Evolutionary conservation across 2,888 invertebrate species (phyloP).

Genomic region (Agrochola lychnidis): DNA sequence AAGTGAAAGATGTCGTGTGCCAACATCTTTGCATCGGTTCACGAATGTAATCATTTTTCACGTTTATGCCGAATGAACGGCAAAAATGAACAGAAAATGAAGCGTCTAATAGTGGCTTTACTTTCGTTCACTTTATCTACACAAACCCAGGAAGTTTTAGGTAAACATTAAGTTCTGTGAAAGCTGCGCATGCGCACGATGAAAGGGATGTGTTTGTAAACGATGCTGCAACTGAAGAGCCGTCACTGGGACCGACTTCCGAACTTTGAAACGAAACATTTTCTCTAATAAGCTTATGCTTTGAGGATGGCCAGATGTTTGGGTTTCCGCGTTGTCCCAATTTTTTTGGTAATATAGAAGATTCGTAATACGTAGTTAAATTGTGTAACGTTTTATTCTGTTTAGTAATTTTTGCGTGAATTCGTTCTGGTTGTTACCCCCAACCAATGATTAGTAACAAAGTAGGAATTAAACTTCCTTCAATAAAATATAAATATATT

Average conservation of each 20-base stretch:
- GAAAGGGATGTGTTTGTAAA: constrained; percentile 76
- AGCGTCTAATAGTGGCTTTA: neutral
- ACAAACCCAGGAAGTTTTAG: constrained; percentile 75
- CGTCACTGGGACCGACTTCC: constrained; percentile 45
- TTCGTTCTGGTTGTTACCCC: no score
- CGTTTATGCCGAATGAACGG: neutral
- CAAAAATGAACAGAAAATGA: neutral
- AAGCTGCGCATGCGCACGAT: constrained; percentile 71
- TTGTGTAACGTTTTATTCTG: neutral
- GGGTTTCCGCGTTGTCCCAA: constrained; percentile 23
- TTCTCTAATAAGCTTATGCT: constrained; percentile 30
- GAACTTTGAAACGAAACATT: constrained; percentile 56
- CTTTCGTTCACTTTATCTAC: constrained; percentile 63
- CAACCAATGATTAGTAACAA: no score
- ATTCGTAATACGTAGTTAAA: neutral
- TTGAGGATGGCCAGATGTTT: constrained; percentile 56
- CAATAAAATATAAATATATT: no score
- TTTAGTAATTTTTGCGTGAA: neutral
- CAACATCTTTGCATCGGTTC: neutral
- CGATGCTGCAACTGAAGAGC: constrained; percentile 61
- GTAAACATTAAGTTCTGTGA: constrained; percentile 81
- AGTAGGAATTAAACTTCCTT: no score
- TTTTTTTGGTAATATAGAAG: constrained; percentile 16
- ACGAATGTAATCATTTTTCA: neutral
- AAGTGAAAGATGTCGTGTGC: neutral